Base-by-base conservation (phyloP, 1,140 invertebrate genomes). In the Helicorthomorpha holstii region DNA sequence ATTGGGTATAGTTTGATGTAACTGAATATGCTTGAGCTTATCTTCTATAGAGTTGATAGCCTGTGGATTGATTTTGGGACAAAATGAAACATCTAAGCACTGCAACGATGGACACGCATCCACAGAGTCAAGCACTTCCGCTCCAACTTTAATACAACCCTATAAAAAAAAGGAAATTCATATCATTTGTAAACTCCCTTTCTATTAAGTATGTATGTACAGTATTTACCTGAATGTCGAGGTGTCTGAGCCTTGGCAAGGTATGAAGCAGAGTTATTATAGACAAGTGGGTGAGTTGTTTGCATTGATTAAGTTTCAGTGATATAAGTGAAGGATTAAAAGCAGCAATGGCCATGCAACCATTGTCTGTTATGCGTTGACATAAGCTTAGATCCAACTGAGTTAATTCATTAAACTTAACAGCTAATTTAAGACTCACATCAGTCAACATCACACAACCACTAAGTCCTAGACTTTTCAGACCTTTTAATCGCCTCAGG, bases 381-480 rank as follows among this genome's bases (percentile, higher is more conserved):
- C 81, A 81, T 60, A 75, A 72, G 41, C 75, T 79, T 10, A 84
- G 64, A 60, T 78, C 73, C 38, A 82, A 64, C 54, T 67, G 64
- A 51, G 63, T 63, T 7, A 84, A 65, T 63, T 81, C 80, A 27
- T 68, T 65, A 59, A 81, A 80, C 45, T 71, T 71, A 46, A 84
- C 73, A 4, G 76, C 74, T 58, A 81, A 75, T 44, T 72, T 76
- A 1, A 84, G 58, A 54, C 80, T 80, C 2, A 80, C 73, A 67
- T 83, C 80, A 27, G 79, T 80, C 14, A 84, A 74, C 59, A 72
- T 74, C 55, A 75, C 77, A 60, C 81, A 83, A 1, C 73, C 72
- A 45, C 74, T 73, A 3, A 84, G 62, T 62, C 82, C 74, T 2
- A 83, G 64, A 38, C 73, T 66, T 51, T 60, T 67, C 2, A 83